Evolutionary conservation across 1,140 invertebrate genomes (phyloP), one percentile per base, ranked within the genome.

Genomic region (Brachionus manjavacas): DNA sequence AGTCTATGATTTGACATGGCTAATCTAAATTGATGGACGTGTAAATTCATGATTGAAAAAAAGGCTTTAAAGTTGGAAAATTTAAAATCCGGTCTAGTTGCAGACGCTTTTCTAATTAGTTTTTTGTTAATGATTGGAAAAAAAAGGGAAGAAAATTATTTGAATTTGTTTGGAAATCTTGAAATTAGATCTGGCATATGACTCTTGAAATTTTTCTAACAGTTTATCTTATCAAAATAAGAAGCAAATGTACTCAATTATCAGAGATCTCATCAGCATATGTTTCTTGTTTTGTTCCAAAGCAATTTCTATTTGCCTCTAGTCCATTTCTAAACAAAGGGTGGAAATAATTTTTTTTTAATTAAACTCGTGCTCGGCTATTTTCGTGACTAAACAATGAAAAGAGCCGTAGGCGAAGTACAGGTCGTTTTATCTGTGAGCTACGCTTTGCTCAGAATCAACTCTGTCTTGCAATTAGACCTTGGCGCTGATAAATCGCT

Each of bases 1-100:
- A 68, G 64, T 68, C 64, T 68, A 68, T 31, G 64, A 14, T 31
- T 68, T 68, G 64, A 68, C 64, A 68, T 68, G 64, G 64, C 64
- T 68, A 68, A 68, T 68, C 25, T 28, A 68, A 68, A 68, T 68
- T 68, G 64, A 68, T 68, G 12, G 64, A 68, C 64, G 64, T 68
- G 64, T 68, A 68, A 68, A 68, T 68, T 68, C 64, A 68, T 68
- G 25, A 28, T n/a, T 68, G 64, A 68, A 68, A 68, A 31, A 68
- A 68, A 31, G 25, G 25, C 31, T 68, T 68, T 9, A 68, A 39
- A 39, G 25, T 68, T 68, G 31, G 31, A 68, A 68, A 64, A 28
- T 68, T 68, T 39, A 68, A 68, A 68, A 68, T 68, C 64, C 64
- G 64, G 64, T 68, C 52, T 68, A 23, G 25, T 0, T 68, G 25